Percentiles rank a stretch among this genome's conserved stretches.
phyloP scores from a whole-genome alignment of 2,113 vertebrate genomes.

The Scomber scombrus region DNA sequence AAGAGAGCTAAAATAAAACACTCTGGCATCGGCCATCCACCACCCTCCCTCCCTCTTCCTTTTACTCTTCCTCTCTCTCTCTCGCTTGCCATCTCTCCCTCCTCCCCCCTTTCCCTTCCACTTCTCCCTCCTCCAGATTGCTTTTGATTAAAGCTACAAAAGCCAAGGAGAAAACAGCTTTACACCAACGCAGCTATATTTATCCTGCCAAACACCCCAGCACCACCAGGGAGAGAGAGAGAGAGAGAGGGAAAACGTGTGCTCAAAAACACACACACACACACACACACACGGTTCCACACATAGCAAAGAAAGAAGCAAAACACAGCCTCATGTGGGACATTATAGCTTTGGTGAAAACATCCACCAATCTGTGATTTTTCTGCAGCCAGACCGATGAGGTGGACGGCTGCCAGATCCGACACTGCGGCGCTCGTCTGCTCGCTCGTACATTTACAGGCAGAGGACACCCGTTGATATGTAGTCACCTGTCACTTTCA shows the following conservation, averaged over 20 bases:
- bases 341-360: conserved; percentile 71
- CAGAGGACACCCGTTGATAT: not conserved
- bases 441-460: conserved; percentile 19
- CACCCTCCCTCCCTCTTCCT: conserved; percentile 7
- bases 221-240: conserved; percentile 77
- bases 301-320: conserved; percentile 51
- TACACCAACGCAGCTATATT: conserved; percentile 85
- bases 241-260: conserved; percentile 68
- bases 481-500: not conserved
- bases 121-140: conserved; percentile 84
- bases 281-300: conserved; percentile 35
- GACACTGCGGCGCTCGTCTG: conserved; percentile 13
- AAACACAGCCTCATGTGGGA: conserved; percentile 69
- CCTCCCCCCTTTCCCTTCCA: conserved; percentile 50
- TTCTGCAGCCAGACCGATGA: conserved; percentile 58
- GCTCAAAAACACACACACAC: conserved; percentile 34
- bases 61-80: conserved; percentile 18
- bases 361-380: conserved; percentile 73
- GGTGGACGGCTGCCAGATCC: conserved; percentile 54
- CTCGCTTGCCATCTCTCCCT: conserved; percentile 4
- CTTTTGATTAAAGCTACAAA: conserved; percentile 88
- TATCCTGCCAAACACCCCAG: conserved; percentile 84
- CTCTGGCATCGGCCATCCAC: conserved; percentile 67
- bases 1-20: conserved; percentile 83
- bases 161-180: conserved; percentile 80